Base-by-base conservation (phyloP, 2,797 vertebrate genomes). In the Urocyon cinereoargenteus region DNA sequence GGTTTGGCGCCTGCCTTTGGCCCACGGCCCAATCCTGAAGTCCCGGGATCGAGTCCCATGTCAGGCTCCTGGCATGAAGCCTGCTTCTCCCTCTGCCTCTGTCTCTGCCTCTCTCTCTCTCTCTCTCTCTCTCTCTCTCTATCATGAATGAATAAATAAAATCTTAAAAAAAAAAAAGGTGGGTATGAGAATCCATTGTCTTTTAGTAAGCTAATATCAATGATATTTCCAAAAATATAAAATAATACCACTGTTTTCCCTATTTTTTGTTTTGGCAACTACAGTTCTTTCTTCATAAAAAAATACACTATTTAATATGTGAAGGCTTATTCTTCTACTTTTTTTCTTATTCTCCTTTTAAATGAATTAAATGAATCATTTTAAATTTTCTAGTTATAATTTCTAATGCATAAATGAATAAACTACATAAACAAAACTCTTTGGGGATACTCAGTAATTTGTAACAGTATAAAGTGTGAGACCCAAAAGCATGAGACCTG, bases 161-260 rank as follows among this genome's bases (percentile, higher is more conserved):
- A 45, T 45, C 1, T 45, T 45, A 45, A 40, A 40, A 40, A 40
- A 45, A 45, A 40, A 40, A 6, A 40, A 45, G 6, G 40, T 45
- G 40, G 40, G 34, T 68, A 83, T 36, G 78, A 82, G n/a, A 87
- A 88, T 66, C 36, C 31, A 86, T 14, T 91, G 45, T 36, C 83
- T 93, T 93, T 88, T 86, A 85, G 49, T 62, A 91, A 87, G n/a
- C 40, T 51, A 66, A 4, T 87, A 87, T 61, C 68, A 94, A 45
- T 75, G 40, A 83, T 83, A 77, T 11, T 75, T 82, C 66, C 0
- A 94, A 93, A 93, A 86, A 36, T 81, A 64, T 28, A 82, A 90
- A 90, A 72, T 11, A 79, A 57, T 75, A 82, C 4, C 36, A 64
- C 8, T 51, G 24, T 73, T 93, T 81, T 55, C 31, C 28, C 22